Base-by-base conservation (phyloP, 37 sponge, comb jelly and placozoan genomes). In the Lycopodina hypogea region DNA sequence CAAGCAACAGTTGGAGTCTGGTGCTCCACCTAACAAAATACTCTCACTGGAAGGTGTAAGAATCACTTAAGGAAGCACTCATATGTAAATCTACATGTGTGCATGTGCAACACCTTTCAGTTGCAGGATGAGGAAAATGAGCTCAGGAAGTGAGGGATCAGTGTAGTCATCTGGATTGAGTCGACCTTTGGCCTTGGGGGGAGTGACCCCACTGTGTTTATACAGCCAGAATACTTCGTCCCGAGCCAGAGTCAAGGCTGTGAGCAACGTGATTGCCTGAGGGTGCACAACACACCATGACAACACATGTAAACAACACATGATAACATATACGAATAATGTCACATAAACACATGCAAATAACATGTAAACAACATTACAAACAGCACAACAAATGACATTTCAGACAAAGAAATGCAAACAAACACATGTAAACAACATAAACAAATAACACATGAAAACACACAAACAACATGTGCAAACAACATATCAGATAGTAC, bases 191-290 rank as follows among this genome's bases (percentile, higher is more conserved):
- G 65, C 74, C 77, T 86, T 88, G 18, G 89, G 94, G 22, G 89
- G 70, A 0, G 56, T 56, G 35, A 66, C 58, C 14, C 26, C 77
- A 52, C 61, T 75, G 75, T 96, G 96, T 33, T 87, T 85, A 42
- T 85, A 83, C 56, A 96, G 65, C 96, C 96, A 96, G 56, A 76
- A 59, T 0, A 96, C 82, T 55, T 96, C 96, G 75, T 96, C 94
- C 38, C 94, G 33, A 9, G 92, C 91, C 78, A 96, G 62, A 0
- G 89, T 79, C 63, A 96, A 77, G 9, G 89, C 91, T 51, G 64
- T 73, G 37, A 93, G 71, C 30, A 85, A 89, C 0, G 82, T 88
- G 30, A 85, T 36, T 21, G 86, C 90, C 93, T 92, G 71, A 19
- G 75, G 29, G 35, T 33, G 17, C 29, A 35, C 18, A 33, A 52